Evolutionary conservation across 1,140 invertebrate species (phyloP), one percentile per base, ranked within the genome.

Genomic region (Drosophila ohnishii): DNA sequence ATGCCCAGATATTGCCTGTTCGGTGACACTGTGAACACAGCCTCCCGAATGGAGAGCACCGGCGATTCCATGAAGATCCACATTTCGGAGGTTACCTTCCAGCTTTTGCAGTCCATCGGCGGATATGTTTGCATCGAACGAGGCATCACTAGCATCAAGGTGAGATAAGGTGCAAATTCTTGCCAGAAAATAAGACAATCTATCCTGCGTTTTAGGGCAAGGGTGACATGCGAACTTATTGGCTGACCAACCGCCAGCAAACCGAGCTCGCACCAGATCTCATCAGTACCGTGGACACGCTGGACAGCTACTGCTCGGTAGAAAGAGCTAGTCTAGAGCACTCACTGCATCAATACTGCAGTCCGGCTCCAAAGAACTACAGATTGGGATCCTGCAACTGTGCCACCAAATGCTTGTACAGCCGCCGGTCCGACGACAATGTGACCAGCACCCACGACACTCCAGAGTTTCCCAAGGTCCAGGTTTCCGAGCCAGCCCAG

Each of bases 1-100:
- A 97, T 97, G 96, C 97, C 97, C 3, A 92, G 97, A 40, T 98
- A 97, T 92, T 98, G 97, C 90, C 92, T 97, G 2, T 98, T 99
- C 92, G 97, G 97, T 0, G 97, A 98, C 92, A 97, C 97, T 1
- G 97, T 98, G 13, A 98, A 98, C 90, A 98, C 97, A 11, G 97
- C 97, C 0, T 89, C 81, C 2, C 93, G 97, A 75, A 98, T 98
- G 97, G 97, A 99, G 92, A 96, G 96, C 45, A 96, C 95, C 47
- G 95, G 94, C 92, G 90, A 90, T 22, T 95, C 97, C 0, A 98
- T 98, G 96, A 96, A 96, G 92, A 97, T 99, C 71, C 97, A 99
- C 85, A 97, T 99, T 80, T 98, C 97, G 1, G 95, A 98, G 83
- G 95, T 95, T 3, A 98, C 97, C 0, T 95, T 94, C 77, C 94